phyloP scores from a whole-genome alignment of 2,113 vertebrate genomes.

The Chaenocephalus aceratus region DNA sequence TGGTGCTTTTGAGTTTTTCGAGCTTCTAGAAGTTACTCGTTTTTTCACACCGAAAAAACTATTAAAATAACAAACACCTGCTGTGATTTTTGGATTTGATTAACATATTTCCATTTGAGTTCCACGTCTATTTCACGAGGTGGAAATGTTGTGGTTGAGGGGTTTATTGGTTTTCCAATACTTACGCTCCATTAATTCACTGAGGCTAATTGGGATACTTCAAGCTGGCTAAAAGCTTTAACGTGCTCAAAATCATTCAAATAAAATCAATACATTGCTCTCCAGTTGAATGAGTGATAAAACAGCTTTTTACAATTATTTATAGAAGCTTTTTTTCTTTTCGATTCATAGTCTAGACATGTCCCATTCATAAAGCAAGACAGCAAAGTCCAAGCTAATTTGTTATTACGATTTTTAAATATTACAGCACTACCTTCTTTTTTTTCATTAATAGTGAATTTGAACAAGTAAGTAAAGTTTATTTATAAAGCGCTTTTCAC shows the following conservation, averaged over 20 bases:
- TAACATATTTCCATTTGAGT: slow-evolving; percentile 44
- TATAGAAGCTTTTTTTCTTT: neutral
- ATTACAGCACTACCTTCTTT: neutral
- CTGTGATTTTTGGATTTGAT: slow-evolving; percentile 43
- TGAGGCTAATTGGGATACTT: slow-evolving; percentile 33
- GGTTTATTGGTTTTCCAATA: slow-evolving; percentile 44
- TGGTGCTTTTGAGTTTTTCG: slow-evolving; percentile 30
- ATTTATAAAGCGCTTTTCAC: too few species aligned
- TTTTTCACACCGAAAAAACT: slow-evolving; percentile 54
- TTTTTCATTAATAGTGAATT: too few species aligned
- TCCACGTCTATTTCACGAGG: slow-evolving; percentile 53
- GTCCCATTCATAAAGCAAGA: neutral
- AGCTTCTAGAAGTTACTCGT: slow-evolving; percentile 39
- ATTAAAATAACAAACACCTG: slow-evolving; percentile 7
- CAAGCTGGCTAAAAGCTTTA: slow-evolving; percentile 11
- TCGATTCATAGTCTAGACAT: too few species aligned
- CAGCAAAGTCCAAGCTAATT: neutral
- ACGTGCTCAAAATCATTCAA: slow-evolving; percentile 18
- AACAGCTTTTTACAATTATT: neutral
- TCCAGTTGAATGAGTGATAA: neutral
- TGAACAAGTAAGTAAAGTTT: too few species aligned
- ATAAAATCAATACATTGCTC: slow-evolving; percentile 29
- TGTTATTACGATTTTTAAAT: neutral
- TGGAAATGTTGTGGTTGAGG: neutral
- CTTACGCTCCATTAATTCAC: slow-evolving; percentile 13